A percentile compares a stretch with the other conserved stretches of the same genome.
These are phyloP conservation scores for Oasisia sp. DNA, from an alignment of 2,888 invertebrate species.

Conservation along the genomic window DNA sequence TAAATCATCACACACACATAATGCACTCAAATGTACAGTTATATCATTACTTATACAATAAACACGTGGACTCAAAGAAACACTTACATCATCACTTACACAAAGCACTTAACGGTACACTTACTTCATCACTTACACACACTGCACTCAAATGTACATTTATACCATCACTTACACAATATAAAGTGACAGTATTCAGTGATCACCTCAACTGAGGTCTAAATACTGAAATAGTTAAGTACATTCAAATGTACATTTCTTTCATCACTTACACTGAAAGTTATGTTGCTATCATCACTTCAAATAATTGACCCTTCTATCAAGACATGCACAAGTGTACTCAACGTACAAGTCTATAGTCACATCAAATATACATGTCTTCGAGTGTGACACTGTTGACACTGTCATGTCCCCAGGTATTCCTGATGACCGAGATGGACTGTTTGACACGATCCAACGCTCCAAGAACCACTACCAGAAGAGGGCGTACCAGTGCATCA, in stretches of 20 bases:
- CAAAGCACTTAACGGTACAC: neutral
- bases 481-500: conserved; percentile 95
- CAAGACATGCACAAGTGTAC: conserved; percentile 45
- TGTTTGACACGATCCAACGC: conserved; percentile 90
- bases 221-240: too few relatives aligned
- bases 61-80: neutral
- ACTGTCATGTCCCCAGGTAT: conserved; percentile 68
- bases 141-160: conserved; percentile 76
- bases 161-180: neutral
- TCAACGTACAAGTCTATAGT: conserved; percentile 75
- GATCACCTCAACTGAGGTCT: too few relatives aligned
- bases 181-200: too few relatives aligned
- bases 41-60: neutral
- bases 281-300: too few relatives aligned
- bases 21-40: neutral
- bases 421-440: conserved; percentile 87
- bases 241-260: too few relatives aligned
- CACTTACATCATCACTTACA: neutral
- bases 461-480: conserved; percentile 96
- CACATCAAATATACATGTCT: neutral
- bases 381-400: neutral
- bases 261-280: too few relatives aligned
- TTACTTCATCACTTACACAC: neutral
- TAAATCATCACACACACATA: neutral
- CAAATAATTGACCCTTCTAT: too few relatives aligned